Evolutionary conservation across 2,113 vertebrate species (phyloP), one percentile per base, ranked within the genome.

Genomic region (Actenoides hombroni): DNA sequence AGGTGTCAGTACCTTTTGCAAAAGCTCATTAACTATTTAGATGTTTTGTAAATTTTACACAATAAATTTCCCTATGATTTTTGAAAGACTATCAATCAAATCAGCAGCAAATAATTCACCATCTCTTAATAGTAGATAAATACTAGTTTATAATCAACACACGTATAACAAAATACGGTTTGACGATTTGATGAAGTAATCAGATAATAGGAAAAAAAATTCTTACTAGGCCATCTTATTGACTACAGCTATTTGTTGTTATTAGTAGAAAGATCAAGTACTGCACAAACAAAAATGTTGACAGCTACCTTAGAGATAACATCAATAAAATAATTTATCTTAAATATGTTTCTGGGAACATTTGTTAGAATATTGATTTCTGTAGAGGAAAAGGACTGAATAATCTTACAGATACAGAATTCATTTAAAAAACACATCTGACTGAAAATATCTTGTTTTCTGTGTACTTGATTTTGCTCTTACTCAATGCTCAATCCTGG

Each of bases 51-150:
- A 86, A 37, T 8, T 29, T 75, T 86, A 92, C 33, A 7, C 13
- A 84, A 83, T 54, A 88, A 76, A 92, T 95, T 90, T 97, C 77
- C 90, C 54, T 61, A 31, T 57, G 40, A 85, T 85, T 95, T 96
- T 90, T 86, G 49, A 82, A 76, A 94, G 18, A 81, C 60, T 92
- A 14, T 90, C 78, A 96, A 96, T 96, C 80, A 94, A 90, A 94
- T 92, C 31, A 28, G 33, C 73, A 92, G 33, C 78, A 96, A 93
- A 89, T 93, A 92, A 94, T 80, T 96, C 75, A 63, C 54, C 39
- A 29, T 84, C 57, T 95, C 83, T 94, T 93, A 94, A 78, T 84
- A 88, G 48, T 2, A 96, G 70, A 79, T 68, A 96, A 97, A 94
- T 69, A 57, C 82, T 90, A 86, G 59, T 78, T 71, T 83, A 83